A percentile compares a stretch with the other conserved stretches of the same genome.
phyloP scores from a whole-genome alignment of 2,113 vertebrate genomes.

The Geococcyx californianus region DNA sequence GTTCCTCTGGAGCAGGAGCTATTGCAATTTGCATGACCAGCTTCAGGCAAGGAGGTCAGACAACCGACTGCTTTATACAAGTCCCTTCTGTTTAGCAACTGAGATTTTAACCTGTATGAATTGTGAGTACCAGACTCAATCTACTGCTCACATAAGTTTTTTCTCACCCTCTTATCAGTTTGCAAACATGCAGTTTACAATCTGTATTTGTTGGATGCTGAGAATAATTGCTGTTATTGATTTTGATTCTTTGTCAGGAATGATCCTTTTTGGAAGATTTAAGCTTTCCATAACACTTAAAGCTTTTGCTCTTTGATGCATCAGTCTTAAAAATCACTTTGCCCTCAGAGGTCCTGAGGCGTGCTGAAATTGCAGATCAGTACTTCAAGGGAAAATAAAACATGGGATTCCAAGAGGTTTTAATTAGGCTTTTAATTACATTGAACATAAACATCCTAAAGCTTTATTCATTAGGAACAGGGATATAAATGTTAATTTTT shows the following conservation, averaged over 20 bases:
- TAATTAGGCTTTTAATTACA: neutral
- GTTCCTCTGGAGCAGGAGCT: neutral
- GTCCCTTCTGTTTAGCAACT: neutral
- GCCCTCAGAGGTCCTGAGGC: neutral
- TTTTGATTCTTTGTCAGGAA: neutral
- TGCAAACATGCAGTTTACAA: neutral
- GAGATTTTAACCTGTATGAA: neutral
- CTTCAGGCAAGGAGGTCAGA: neutral
- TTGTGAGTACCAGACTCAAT: neutral
- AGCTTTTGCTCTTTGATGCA: neutral
- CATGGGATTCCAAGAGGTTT: neutral
- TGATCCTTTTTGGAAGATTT: neutral
- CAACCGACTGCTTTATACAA: neutral
- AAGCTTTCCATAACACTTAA: neutral
- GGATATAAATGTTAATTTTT: neutral
- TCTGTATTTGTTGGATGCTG: neutral
- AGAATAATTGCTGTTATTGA: neutral
- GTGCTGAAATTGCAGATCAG: neutral
- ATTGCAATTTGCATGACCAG: neutral
- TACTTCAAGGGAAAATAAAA: neutral
- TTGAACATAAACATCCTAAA: neutral
- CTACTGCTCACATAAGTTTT: neutral
- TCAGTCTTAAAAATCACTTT: neutral
- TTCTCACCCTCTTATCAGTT: neutral
- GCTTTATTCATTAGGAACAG: neutral